Percentiles rank a stretch among this genome's conserved stretches.
Evolutionary conservation across 2,113 vertebrate species (phyloP).

Genomic region (Alligator mississippiensis): DNA sequence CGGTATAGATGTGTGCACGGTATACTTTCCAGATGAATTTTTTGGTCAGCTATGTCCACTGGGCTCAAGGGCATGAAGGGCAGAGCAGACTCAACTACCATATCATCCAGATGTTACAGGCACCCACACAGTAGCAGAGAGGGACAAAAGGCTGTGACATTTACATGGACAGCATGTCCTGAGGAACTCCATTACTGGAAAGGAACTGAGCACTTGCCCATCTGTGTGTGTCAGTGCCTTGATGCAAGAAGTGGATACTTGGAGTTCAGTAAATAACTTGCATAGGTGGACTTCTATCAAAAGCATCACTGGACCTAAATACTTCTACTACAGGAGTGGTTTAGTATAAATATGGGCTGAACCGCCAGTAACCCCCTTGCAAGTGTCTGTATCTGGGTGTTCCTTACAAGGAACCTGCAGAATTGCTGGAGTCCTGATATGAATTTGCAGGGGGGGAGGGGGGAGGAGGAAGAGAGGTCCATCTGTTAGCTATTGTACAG

Average conservation of each 20-base stretch:
- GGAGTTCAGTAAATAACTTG: neutral
- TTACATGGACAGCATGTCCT: neutral
- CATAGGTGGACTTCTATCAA: no score
- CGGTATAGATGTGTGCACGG: no score
- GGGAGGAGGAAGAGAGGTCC: no score
- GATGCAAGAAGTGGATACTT: neutral
- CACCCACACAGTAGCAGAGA: neutral
- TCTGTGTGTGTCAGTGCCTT: neutral
- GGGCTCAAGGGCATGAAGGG: neutral
- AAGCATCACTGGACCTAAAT: neutral
- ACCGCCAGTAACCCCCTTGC: neutral
- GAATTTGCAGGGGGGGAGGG: neutral
- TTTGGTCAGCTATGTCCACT: neutral
- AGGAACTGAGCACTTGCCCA: no score
- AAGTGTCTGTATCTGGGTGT: neutral
- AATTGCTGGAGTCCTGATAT: no score
- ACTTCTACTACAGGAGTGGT: neutral
- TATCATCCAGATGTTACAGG: neutral
- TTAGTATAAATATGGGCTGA: neutral
- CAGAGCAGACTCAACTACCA: neutral
- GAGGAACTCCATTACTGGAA: neutral
- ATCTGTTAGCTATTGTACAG: no score
- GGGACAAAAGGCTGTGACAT: neutral
- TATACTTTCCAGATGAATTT: neutral
- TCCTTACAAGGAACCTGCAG: neutral